Base-by-base conservation (phyloP, 2,888 invertebrate genomes). In the Philaethria dido region DNA sequence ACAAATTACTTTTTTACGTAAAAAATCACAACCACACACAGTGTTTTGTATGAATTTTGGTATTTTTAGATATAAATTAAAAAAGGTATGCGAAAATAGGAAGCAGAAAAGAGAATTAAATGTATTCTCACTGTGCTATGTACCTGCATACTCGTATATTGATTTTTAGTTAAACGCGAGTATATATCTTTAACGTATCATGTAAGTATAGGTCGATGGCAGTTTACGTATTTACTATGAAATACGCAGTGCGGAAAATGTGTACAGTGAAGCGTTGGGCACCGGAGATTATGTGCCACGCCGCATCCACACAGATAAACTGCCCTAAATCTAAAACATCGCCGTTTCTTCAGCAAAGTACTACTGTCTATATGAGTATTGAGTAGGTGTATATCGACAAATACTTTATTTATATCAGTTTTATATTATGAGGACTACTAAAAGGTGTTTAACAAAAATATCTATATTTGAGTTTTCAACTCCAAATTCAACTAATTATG, bases 241-340 rank as follows among this genome's bases (percentile, higher is more conserved):
- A 57, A 42, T 57, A 42, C 57, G 57, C 42, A 57, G 57, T 57
- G 57, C 42, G 57, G 57, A 57, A 57, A 57, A 57, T 57, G 57
- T 42, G 39, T 57, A 42, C 57, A 42, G 42, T 22, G 42, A 42
- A 57, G 42, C 57, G 39, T 39, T 57, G 39, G 25, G 57, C 22
- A 25, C 57, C 57, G 39, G 57, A 57, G 57, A 57, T 42, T 57
- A 57, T 25, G 42, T 42, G 57, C 55, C 39, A 16, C 5, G 39
- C 22, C 57, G 22, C 57, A 42, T n/a, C 42, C 39, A 42, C 42
- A 9, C 18, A n/a, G 57, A 57, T 42, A 39, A 22, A 42, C 42
- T 42, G 42, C 39, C 57, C 57, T 57, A 25, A 57, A 57, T 42
- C 42, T 42, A 22, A 57, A 42, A 57, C 57, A 25, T 42, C 22